Conservation (phyloP, 2,113 vertebrate species). For the Oreocharis arfaki region DNA sequence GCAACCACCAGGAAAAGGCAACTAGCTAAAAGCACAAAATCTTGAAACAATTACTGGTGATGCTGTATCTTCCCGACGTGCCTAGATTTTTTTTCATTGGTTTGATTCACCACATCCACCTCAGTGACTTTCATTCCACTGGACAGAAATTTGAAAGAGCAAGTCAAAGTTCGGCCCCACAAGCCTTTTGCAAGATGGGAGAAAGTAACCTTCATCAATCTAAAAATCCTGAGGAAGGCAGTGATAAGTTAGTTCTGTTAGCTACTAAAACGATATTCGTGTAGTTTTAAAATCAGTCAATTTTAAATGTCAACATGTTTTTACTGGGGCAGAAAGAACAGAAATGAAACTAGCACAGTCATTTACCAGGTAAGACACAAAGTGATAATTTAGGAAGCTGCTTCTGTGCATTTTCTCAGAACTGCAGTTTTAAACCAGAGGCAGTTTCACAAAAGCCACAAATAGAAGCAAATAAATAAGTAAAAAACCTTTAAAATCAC, state of each 20-base stretch:
- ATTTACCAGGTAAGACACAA: neutral
- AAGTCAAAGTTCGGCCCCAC: neutral
- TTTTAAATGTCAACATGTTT: neutral
- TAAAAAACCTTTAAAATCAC: neutral
- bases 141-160: neutral
- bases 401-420: neutral
- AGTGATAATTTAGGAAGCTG: neutral
- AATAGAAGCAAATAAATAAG: neutral
- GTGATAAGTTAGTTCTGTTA: neutral
- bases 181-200: neutral
- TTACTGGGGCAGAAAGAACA: neutral
- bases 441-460: neutral
- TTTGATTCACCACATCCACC: neutral
- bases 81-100: neutral
- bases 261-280: neutral
- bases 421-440: neutral
- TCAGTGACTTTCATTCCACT: neutral
- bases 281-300: neutral
- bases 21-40: neutral
- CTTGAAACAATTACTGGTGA: neutral
- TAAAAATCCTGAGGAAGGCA: neutral
- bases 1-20: neutral
- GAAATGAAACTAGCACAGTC: neutral
- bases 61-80: neutral
- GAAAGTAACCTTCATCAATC: neutral